These are phyloP conservation scores for Scomber scombrus DNA, from an alignment of 2,113 vertebrate genomes.

Conservation along the genomic window DNA sequence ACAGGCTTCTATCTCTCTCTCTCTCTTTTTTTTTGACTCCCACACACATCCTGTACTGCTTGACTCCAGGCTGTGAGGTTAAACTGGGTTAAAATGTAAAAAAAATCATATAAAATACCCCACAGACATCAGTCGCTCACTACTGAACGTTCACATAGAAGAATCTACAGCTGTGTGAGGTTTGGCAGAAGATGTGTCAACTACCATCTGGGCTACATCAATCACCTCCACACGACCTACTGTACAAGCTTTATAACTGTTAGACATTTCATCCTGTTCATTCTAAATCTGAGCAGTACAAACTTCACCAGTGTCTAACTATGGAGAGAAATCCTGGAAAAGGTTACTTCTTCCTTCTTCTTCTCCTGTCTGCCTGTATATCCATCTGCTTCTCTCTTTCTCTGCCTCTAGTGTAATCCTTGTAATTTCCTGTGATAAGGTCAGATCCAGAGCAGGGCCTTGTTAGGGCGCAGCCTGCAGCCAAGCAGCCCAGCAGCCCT, in stretches of 20 bases:
- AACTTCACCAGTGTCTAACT: background rate
- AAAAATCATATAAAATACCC: slow-evolving; percentile 36
- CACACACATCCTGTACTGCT: slow-evolving; percentile 49
- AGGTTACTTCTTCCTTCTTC: background rate
- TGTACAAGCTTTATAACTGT: no score
- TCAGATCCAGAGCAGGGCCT: slow-evolving; percentile 47
- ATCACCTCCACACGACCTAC: background rate
- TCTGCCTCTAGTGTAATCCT: slow-evolving; percentile 51
- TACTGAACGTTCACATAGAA: background rate
- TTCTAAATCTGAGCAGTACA: no score
- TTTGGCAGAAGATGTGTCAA: slow-evolving; percentile 9
- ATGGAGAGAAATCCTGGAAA: background rate
- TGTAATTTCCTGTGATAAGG: slow-evolving; percentile 70
- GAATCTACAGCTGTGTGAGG: slow-evolving; percentile 13
- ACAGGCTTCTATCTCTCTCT: slow-evolving; percentile 6
- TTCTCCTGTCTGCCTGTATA: background rate
- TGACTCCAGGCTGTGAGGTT: slow-evolving; percentile 57
- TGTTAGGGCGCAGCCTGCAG: slow-evolving; percentile 32
- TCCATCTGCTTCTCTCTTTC: slow-evolving; percentile 14
- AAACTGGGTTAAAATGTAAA: slow-evolving; percentile 65
- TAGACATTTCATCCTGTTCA: no score
- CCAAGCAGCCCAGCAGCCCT: slow-evolving; percentile 25
- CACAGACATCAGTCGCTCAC: slow-evolving; percentile 37
- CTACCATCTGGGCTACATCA: slow-evolving; percentile 3
- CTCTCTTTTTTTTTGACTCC: slow-evolving; percentile 21